These are phyloP conservation scores for Charadrius vociferus DNA, from an alignment of 2,113 vertebrate species.

Conservation along the genomic window DNA sequence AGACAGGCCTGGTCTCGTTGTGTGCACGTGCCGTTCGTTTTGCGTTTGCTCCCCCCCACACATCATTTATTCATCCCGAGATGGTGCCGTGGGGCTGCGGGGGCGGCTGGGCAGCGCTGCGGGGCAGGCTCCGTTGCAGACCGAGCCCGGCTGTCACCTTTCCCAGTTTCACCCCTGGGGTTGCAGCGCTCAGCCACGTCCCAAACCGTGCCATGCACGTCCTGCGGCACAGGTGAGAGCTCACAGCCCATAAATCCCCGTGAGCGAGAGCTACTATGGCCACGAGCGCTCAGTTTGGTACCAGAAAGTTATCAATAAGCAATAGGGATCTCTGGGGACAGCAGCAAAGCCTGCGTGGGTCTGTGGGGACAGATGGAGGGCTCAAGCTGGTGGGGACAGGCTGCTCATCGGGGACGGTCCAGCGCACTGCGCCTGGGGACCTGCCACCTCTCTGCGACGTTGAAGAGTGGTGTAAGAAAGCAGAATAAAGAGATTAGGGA, in stretches of 20 bases:
- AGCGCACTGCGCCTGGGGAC: neutral
- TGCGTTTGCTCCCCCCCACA: neutral
- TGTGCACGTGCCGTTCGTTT: neutral
- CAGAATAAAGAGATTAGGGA: neutral
- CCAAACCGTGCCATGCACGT: rapidly evolving
- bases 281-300: neutral
- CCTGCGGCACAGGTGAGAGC: neutral
- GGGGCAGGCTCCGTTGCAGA: neutral
- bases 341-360: neutral
- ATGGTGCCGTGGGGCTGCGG: neutral
- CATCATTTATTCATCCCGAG: neutral
- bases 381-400: neutral
- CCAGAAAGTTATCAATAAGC: neutral
- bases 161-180: rapidly evolving
- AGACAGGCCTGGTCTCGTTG: rapidly evolving
- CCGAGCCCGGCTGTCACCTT: neutral
- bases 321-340: neutral
- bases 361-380: neutral
- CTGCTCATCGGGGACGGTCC: neutral
- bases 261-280: neutral
- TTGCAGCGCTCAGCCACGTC: neutral
- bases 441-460: neutral
- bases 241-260: neutral
- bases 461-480: neutral
- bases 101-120: neutral